These are phyloP conservation scores for Chamaea fasciata DNA, from an alignment of 2,113 vertebrate genomes.

Conservation along the genomic window DNA sequence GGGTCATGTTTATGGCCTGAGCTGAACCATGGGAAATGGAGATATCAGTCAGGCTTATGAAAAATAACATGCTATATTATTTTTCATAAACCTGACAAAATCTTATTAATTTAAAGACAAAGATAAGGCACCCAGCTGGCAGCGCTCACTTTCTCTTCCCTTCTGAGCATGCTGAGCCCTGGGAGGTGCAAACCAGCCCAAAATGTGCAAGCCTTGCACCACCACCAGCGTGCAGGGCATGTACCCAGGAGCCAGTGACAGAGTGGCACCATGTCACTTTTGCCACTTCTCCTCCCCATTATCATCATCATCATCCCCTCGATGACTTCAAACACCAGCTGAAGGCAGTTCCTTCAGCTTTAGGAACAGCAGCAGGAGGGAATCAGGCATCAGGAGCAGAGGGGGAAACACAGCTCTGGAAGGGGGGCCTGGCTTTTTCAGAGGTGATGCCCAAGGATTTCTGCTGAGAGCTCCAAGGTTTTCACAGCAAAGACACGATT, in stretches of 20 bases:
- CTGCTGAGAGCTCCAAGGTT: rapidly evolving
- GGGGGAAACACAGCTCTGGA: not conserved
- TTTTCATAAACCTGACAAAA: slow-evolving; percentile 68
- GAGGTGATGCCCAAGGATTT: rapidly evolving
- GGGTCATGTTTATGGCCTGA: slow-evolving; percentile 61
- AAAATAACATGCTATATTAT: slow-evolving; percentile 39
- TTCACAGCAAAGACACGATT: rapidly evolving
- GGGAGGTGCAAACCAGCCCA: not conserved
- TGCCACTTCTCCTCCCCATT: not conserved
- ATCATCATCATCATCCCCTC: not conserved
- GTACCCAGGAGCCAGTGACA: not conserved
- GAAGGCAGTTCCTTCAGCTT: not conserved
- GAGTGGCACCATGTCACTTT: not conserved
- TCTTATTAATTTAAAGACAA: slow-evolving; percentile 65
- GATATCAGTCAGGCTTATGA: slow-evolving; percentile 1
- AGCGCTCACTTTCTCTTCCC: not conserved
- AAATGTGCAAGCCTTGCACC: rapidly evolving
- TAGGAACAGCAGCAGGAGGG: not conserved
- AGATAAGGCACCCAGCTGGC: slow-evolving; percentile 46
- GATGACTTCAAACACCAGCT: not conserved
- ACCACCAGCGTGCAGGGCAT: rapidly evolving
- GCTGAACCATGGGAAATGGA: slow-evolving; percentile 14
- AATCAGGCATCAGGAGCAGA: not conserved
- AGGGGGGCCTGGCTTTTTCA: rapidly evolving
- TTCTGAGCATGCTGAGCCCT: not conserved